These are phyloP conservation scores for Malurus melanocephalus DNA, from an alignment of 2,113 vertebrate species.

Conservation along the genomic window DNA sequence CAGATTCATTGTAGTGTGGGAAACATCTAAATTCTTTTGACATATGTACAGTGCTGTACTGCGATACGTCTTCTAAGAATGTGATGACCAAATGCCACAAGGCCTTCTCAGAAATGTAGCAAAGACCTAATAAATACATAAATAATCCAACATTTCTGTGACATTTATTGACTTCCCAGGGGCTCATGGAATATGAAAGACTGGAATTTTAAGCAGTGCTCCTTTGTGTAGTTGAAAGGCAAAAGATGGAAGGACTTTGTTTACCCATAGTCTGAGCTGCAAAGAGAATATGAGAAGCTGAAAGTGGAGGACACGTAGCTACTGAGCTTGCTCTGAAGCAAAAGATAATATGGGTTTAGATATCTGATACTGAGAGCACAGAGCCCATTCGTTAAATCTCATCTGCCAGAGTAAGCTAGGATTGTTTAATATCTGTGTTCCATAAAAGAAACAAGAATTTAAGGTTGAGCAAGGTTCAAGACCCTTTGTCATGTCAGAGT, in stretches of 20 bases:
- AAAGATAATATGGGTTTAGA: background rate
- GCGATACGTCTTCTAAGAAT: conserved; percentile 25
- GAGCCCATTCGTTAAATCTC: background rate
- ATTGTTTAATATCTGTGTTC: background rate
- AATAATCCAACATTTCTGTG: conserved; percentile 57
- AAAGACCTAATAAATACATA: conserved; percentile 38
- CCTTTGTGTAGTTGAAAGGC: background rate
- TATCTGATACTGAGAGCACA: background rate
- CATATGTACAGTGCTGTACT: background rate
- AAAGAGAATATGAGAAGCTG: background rate
- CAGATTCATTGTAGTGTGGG: background rate
- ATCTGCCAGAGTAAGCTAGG: background rate
- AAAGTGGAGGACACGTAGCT: background rate
- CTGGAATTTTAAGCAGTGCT: conserved; percentile 55
- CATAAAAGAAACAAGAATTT: background rate
- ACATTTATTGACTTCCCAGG: conserved; percentile 56
- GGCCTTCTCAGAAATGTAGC: conserved; percentile 29
- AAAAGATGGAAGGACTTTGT: background rate
- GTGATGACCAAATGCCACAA: conserved; percentile 48
- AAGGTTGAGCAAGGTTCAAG: background rate
- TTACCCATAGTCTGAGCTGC: background rate
- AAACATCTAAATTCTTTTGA: background rate
- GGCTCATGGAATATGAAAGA: conserved; percentile 31
- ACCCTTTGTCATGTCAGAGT: background rate
- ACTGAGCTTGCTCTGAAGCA: background rate